phyloP scores from a whole-genome alignment of 2,797 vertebrate species.

The Alauda arvensis region DNA sequence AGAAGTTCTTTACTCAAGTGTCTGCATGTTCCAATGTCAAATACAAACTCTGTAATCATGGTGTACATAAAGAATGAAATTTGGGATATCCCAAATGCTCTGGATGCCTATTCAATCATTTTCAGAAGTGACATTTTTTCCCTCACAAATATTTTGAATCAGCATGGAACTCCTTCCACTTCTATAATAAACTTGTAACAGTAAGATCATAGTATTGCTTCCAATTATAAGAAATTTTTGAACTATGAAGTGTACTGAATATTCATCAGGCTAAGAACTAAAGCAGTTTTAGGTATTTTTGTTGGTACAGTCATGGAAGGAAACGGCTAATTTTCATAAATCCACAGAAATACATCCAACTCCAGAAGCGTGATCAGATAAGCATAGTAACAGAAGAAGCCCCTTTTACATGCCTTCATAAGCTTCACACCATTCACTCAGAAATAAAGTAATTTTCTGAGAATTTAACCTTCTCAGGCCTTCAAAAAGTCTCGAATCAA shows the following conservation, averaged over 20 bases:
- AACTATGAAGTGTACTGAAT: background rate
- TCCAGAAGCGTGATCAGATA: background rate
- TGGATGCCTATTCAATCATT: background rate
- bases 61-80: background rate
- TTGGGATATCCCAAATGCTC: background rate
- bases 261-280: background rate
- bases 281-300: background rate
- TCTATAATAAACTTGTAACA: background rate
- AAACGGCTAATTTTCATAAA: background rate
- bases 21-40: background rate
- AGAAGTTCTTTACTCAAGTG: background rate
- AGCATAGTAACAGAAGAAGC: background rate
- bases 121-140: background rate
- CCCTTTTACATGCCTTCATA: background rate
- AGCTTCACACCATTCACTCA: background rate
- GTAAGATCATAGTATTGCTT: background rate
- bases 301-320: background rate
- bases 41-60: background rate
- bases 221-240: background rate
- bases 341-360: background rate
- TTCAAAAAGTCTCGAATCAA: constrained; percentile 36
- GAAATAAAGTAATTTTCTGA: background rate
- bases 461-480: background rate
- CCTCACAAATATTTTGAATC: background rate
- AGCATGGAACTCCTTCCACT: background rate